Base-by-base conservation (phyloP, 2,888 invertebrate species). In the Melanargia galathea region DNA sequence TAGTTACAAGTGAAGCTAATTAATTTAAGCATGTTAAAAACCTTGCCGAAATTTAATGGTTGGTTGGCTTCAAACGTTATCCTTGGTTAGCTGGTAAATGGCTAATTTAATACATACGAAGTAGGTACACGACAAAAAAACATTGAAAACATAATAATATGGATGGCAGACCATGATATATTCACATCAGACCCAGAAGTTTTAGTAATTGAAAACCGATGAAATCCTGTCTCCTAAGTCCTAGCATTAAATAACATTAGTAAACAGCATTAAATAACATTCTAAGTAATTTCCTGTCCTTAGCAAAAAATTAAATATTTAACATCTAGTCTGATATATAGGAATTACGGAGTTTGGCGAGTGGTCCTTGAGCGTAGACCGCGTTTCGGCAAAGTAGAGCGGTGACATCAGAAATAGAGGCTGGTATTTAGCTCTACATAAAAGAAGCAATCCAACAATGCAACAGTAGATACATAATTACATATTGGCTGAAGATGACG, bases 191-290 rank as follows among this genome's bases (percentile, higher is more conserved):
- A 60, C 59, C 67, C 64, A 77, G 79, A 79, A 77, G 76, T 71
- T 75, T 77, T 79, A 76, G 72, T 75, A 75, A 81, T 82, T 80
- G 78, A 73, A 79, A 77, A 63, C 79, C 65, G 71, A 70, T 75
- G 78, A 78, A 80, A 78, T 76, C 70, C 73, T 59, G 18, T 33
- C 20, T n/a, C n/a, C n/a, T n/a, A n/a, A n/a, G n/a, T n/a, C n/a
- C n/a, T n/a, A 52, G 26, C 49, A 10, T 10, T 49, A 26, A 30
- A 49, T 52, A 52, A 35, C 35, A 20, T 20, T 52, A n/a, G n/a
- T n/a, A n/a, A n/a, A 35, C 20, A 52, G 26, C 49, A 10, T 10
- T 49, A 26, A 30, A 49, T 52, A 52, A 35, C 35, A 20, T 20
- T 52, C n/a, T n/a, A 6, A 52, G 35, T 35, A 33, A 52, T 35